These are phyloP conservation scores for Acrobasis suavella DNA, from an alignment of 2,888 invertebrate genomes.

Conservation along the genomic window DNA sequence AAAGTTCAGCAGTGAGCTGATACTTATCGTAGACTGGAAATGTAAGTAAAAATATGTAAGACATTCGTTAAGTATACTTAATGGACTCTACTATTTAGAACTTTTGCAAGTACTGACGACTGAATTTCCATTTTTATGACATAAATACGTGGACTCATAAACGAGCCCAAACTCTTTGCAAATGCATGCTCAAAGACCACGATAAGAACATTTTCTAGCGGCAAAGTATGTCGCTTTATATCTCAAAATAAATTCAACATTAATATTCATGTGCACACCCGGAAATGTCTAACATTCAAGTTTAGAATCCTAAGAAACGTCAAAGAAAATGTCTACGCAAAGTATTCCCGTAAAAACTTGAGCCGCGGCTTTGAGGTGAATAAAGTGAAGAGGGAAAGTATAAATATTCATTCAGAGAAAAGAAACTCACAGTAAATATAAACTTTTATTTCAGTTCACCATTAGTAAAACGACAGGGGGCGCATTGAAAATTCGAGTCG, in stretches of 20 bases:
- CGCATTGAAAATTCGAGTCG: constrained; percentile 77
- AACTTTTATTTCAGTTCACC: constrained; percentile 77
- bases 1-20: too few species aligned
- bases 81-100: too few species aligned
- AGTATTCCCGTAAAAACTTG: constrained; percentile 63
- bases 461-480: constrained; percentile 60
- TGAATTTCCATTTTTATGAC: too few species aligned
- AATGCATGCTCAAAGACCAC: too few species aligned
- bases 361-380: constrained; percentile 64
- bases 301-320: constrained; percentile 52
- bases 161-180: too few species aligned
- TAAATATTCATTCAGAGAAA: constrained; percentile 75
- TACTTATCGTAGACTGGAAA: too few species aligned
- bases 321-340: constrained; percentile 60
- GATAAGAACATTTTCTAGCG: neutral
- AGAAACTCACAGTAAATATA: constrained; percentile 77
- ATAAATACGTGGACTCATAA: too few species aligned
- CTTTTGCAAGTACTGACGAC: too few species aligned
- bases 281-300: constrained; percentile 32
- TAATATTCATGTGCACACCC: constrained; percentile 15
- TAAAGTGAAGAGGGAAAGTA: constrained; percentile 66
- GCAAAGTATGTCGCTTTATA: neutral
- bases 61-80: too few species aligned
- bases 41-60: too few species aligned
- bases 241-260: constrained; percentile 11